Conservation (phyloP, 35 echinoderm and acorn worm genomes). For the Amphiura filiformis region DNA sequence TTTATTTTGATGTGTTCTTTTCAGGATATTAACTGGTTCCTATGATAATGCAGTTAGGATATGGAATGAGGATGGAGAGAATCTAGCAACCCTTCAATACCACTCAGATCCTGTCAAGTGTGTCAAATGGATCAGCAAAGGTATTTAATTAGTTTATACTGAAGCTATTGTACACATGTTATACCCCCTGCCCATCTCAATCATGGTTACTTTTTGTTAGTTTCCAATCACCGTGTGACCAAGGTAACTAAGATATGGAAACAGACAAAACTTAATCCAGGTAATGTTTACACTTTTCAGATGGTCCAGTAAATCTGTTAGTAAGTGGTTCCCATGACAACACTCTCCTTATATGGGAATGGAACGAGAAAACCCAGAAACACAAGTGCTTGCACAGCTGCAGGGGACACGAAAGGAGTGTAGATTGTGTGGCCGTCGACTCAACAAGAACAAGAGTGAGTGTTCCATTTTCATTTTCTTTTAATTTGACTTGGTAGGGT, state of each 20-base stretch:
- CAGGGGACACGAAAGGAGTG: conserved; percentile 87
- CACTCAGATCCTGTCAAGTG: conserved; percentile 92
- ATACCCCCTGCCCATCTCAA: too few relatives aligned
- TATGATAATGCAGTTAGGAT: conserved; percentile 90
- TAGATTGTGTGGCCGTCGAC: conserved; percentile 79
- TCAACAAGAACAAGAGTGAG: conserved; percentile 55
- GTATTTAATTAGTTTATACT: conserved; percentile 40
- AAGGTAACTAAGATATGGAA: too few relatives aligned
- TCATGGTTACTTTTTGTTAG: too few relatives aligned
- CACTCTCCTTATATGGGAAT: conserved; percentile 85
- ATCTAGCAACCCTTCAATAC: conserved; percentile 59
- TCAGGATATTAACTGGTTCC: conserved; percentile 84
- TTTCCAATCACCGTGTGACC: too few relatives aligned
- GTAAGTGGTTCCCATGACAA: conserved; percentile 95
- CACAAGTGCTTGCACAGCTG: conserved; percentile 65
- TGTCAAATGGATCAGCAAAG: conserved; percentile 82
- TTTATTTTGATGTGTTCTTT: too few relatives aligned
- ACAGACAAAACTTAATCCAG: too few relatives aligned
- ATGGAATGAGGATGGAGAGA: conserved; percentile 71
- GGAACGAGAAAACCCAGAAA: conserved; percentile 60
- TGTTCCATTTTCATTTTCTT: conserved; percentile 7
- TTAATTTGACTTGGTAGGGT: too few relatives aligned
- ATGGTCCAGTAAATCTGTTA: conserved; percentile 50
- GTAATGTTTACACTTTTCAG: conserved; percentile 47
- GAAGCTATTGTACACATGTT: too few relatives aligned